Evolutionary conservation across 2,797 vertebrate species (phyloP).

Genomic region (Anolis apletophallus): DNA sequence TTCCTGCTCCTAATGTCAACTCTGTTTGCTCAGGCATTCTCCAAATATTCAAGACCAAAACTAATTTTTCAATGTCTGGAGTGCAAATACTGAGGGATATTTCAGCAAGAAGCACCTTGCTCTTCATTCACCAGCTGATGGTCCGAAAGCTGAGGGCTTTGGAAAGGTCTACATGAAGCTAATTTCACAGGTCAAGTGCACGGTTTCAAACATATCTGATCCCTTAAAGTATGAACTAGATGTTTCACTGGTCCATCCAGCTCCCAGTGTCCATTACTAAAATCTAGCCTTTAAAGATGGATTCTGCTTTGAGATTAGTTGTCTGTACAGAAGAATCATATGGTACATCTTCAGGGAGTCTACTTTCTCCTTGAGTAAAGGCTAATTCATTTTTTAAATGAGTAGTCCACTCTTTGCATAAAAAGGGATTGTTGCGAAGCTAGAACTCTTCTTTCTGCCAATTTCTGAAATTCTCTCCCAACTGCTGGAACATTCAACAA

Average conservation of each 20-base stretch:
- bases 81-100: neutral
- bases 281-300: neutral
- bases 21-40: neutral
- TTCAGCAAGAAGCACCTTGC: neutral
- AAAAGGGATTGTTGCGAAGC: neutral
- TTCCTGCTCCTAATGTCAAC: constrained; percentile 22
- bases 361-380: neutral
- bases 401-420: neutral
- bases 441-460: neutral
- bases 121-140: neutral
- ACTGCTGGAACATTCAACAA: neutral
- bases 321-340: neutral
- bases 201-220: neutral
- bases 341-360: neutral
- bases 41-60: constrained; percentile 33
- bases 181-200: neutral
- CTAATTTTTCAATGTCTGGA: neutral
- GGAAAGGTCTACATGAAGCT: neutral
- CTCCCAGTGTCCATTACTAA: neutral
- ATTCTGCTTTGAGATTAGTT: neutral
- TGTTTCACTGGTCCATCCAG: neutral
- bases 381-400: neutral
- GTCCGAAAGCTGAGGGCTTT: neutral
- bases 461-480: neutral
- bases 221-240: neutral